phyloP scores from a whole-genome alignment of 2,797 vertebrate genomes.

The Anguilla marmorata region DNA sequence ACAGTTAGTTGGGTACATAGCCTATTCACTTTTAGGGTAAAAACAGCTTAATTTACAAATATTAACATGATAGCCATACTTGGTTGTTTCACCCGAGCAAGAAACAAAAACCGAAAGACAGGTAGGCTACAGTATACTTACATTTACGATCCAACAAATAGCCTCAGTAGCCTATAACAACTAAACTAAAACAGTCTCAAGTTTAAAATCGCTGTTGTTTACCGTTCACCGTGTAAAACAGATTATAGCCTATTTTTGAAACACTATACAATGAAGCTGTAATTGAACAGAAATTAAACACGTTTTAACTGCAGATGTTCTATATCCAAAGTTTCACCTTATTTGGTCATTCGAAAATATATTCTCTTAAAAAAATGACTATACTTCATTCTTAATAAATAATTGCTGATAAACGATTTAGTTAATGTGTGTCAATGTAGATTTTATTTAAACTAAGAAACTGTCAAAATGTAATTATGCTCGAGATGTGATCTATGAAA shows the following conservation, averaged over 20 bases:
- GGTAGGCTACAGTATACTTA: not conserved
- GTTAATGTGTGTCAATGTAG: not conserved
- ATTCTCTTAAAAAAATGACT: not conserved
- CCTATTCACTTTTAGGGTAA: not conserved
- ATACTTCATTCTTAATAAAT: not conserved
- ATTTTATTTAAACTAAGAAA: not conserved
- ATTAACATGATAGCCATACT: not conserved
- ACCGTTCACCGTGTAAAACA: not conserved
- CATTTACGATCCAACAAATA: conserved; percentile 7
- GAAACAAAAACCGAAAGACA: not conserved
- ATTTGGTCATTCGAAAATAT: too few relatives aligned
- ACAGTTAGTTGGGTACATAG: not conserved
- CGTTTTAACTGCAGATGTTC: not conserved
- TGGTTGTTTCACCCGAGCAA: not conserved
- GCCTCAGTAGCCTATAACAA: not conserved
- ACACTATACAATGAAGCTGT: not conserved
- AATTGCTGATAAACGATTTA: not conserved
- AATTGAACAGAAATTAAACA: not conserved
- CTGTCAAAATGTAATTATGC: too few relatives aligned
- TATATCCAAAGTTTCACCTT: not conserved
- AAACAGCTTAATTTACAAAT: not conserved
- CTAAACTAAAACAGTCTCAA: not conserved
- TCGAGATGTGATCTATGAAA: conserved; percentile 21
- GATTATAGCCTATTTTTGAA: not conserved
- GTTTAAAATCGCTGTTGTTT: not conserved